These are phyloP conservation scores for Carapus acus DNA, from an alignment of 2,797 vertebrate species.

Conservation along the genomic window DNA sequence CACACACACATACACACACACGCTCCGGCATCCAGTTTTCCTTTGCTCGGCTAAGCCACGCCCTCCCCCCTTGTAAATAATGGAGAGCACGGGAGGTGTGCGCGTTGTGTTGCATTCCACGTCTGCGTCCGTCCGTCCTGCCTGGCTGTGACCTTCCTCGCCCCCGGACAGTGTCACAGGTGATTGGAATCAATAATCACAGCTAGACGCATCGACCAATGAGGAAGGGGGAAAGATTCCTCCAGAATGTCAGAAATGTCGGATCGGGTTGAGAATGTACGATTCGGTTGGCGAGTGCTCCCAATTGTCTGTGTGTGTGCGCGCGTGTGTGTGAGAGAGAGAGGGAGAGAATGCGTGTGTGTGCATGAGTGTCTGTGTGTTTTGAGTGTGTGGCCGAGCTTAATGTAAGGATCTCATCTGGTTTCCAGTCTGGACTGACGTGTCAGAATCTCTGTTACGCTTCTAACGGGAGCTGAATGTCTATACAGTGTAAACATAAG, in stretches of 20 bases:
- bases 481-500: conserved; percentile 29
- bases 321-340: too few species aligned
- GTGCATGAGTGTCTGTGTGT: conserved; percentile 25
- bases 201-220: conserved; percentile 8
- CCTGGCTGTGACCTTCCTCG: too few species aligned
- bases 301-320: too few species aligned
- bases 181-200: conserved; percentile 13
- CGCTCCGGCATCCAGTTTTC: conserved; percentile 5
- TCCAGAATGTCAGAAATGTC: neutral
- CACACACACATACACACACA: neutral
- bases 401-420: conserved; percentile 12
- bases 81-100: conserved; percentile 1
- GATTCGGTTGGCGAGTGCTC: too few species aligned
- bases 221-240: neutral
- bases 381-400: neutral
- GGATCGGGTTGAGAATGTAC: too few species aligned
- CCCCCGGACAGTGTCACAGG: conserved; percentile 16
- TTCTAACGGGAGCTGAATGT: conserved; percentile 42
- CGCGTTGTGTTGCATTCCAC: neutral
- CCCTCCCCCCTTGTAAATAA: conserved; percentile 11
- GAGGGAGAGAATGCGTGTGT: too few species aligned
- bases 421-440: conserved; percentile 11
- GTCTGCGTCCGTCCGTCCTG: conserved; percentile 16
- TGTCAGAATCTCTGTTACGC: conserved; percentile 26
- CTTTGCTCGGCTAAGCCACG: too few species aligned